A percentile compares a stretch with the other conserved stretches of the same genome.
Evolutionary conservation across 2,797 vertebrate species (phyloP).

Genomic region (Urocyon cinereoargenteus): DNA sequence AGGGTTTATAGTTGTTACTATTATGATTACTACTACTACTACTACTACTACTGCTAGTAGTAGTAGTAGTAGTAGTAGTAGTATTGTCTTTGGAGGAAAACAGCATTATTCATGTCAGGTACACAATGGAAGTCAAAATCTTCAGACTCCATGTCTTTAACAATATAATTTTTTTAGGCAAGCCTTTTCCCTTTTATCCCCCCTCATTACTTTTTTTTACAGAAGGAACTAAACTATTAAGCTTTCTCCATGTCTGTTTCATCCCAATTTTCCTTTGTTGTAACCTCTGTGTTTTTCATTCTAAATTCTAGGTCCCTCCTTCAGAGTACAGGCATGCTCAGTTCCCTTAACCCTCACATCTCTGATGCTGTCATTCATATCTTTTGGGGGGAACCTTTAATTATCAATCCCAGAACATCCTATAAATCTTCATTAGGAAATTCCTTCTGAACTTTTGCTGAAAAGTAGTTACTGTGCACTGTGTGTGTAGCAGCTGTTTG

Average conservation of each 20-base stretch:
- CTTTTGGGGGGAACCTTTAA: slow-evolving; percentile 71
- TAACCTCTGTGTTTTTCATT: slow-evolving; percentile 12
- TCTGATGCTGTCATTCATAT: slow-evolving; percentile 63
- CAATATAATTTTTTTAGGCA: not conserved
- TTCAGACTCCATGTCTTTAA: not conserved
- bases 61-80: no score
- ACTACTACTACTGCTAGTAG: not conserved
- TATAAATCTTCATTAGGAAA: slow-evolving; percentile 84
- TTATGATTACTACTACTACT: not conserved
- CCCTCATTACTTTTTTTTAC: not conserved
- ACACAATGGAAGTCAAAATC: not conserved
- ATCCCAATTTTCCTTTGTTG: slow-evolving; percentile 24
- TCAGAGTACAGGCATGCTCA: not conserved
- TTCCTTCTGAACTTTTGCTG: slow-evolving; percentile 82
- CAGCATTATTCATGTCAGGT: not conserved
- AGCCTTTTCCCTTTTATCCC: not conserved
- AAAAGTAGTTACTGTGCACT: slow-evolving; percentile 83
- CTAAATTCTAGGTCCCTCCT: not conserved
- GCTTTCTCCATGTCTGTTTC: not conserved
- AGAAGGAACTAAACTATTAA: slow-evolving; percentile 13
- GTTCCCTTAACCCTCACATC: slow-evolving; percentile 18
- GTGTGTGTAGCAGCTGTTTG: slow-evolving; percentile 82
- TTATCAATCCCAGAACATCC: slow-evolving; percentile 76
- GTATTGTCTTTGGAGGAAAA: not conserved
- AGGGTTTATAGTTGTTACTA: not conserved